Base-by-base conservation (phyloP, 1,140 invertebrate species). In the Drosophila lini region DNA sequence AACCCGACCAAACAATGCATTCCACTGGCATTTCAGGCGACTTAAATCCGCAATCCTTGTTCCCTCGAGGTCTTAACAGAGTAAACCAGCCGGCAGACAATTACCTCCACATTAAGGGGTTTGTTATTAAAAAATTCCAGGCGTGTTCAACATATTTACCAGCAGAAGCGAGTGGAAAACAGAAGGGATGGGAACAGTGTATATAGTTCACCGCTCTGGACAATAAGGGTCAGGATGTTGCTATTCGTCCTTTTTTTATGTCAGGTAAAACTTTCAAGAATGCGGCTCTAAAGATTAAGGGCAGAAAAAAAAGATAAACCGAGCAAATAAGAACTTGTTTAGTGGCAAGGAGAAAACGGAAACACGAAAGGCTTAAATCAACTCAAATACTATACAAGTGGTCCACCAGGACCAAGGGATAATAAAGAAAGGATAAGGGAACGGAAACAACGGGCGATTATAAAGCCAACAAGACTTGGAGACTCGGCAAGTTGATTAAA, bases 101-200 rank as follows among this genome's bases (percentile, higher is more conserved):
- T 77, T 76, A 77, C 63, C 73, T 76, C 55, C 48, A 40, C 62
- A 76, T 77, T 77, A 77, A 77, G 74, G 47, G 48, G 10, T 62
- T 62, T 68, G 55, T 77, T 77, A 76, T 77, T 77, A 76, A 77
- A 71, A 76, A 77, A 77, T 68, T 67, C 62, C 41, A 19, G 38
- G 41, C 61, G 34, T 55, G 40, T 56, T 55, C 56, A 60, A 56
- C 73, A 76, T 60, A 42, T 67, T 76, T 67, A 15, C 22, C 38
- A 50, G 22, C 58, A n/a, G 8, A 19, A 57, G 44, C 19, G 15
- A 19, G 48, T 38, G 48, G 22, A 38, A 8, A 11, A 34, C 25
- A 22, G 15, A 42, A 16, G 16, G 10, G 42, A 64, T n/a, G 38
- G 22, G 19, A 31, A 36, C 53, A 40, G 47, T 55, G 41, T 76